phyloP scores from a whole-genome alignment of 2,113 vertebrate genomes.

The Cardinalis cardinalis region DNA sequence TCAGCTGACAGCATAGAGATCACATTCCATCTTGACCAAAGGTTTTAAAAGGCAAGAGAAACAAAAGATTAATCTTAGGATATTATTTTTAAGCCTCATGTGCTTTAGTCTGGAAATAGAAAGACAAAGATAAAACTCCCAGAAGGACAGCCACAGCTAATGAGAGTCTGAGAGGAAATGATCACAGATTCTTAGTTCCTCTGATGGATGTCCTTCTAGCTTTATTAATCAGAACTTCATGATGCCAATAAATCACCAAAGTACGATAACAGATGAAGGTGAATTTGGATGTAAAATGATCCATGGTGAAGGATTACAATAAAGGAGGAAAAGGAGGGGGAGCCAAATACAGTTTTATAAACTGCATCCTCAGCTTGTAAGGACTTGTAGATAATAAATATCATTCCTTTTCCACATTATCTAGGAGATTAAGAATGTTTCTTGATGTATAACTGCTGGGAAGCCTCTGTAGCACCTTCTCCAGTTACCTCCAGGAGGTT shows the following conservation, averaged over 20 bases:
- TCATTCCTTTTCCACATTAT: constrained; percentile 33
- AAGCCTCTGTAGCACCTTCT: constrained; percentile 52
- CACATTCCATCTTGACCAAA: background rate
- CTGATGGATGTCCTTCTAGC: constrained; percentile 41
- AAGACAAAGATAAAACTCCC: constrained; percentile 25
- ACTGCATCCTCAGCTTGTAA: constrained; percentile 37
- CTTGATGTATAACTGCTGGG: constrained; percentile 34
- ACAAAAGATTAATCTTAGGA: background rate
- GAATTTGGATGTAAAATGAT: constrained; percentile 26
- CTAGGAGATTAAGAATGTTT: constrained; percentile 52
- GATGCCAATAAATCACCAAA: background rate
- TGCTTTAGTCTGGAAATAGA: background rate
- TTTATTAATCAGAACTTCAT: constrained; percentile 23
- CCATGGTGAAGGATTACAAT: constrained; percentile 12
- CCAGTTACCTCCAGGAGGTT: constrained; percentile 44
- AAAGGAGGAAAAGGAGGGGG: background rate
- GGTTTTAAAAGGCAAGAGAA: background rate
- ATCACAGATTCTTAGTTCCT: constrained; percentile 14
- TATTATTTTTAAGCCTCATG: constrained; percentile 17
- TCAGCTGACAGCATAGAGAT: background rate
- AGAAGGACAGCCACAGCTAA: constrained; percentile 15
- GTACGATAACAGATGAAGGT: constrained; percentile 41
- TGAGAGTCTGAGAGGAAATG: constrained; percentile 31
- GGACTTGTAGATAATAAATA: constrained; percentile 43
- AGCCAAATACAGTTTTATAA: background rate